Base-by-base conservation (phyloP, 2,888 invertebrate genomes). In the Silvanus unidentatus region DNA sequence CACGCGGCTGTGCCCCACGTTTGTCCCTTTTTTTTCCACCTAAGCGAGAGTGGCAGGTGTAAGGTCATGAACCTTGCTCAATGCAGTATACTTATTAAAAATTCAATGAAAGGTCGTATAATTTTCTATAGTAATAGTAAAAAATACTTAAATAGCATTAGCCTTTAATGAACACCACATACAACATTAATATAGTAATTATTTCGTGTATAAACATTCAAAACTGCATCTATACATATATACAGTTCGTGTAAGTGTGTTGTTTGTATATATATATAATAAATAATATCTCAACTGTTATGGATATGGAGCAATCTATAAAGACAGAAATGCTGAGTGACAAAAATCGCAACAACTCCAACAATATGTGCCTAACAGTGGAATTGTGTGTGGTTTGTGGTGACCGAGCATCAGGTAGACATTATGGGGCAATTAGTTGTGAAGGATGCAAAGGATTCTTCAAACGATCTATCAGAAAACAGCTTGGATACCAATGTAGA, bases 381-480 rank as follows among this genome's bases (percentile, higher is more conserved):
- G 95, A 96, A 71, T 76, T 93, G 41, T 97, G 96, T 71, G 87
- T 96, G 12, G 96, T 97, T 16, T 97, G 96, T 66, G 96, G 96
- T 0, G 96, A 97, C 70, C 78, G 95, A 49, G 96, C 96, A 8
- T 95, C 95, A 22, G 96, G 95, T 12, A 81, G 95, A 43, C 96
- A 96, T 65, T 96, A 96, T 73, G 96, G 96, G 43, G 92, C 90
- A 39, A 85, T 86, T 51, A 91, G 91, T 61, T 93, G 92, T 75
- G 92, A 92, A 77, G 96, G 97, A 2, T 98, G 97, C 72, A 98
- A 98, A 72, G 96, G 96, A 0, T 98, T 98, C 75, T 98, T 98
- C 74, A 98, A 98, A 73, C 79, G 98, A 1, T 95, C 94, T 14
- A 97, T 98, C 60, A 82, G 98, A 44, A 98, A 98, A 74, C 93